These are phyloP conservation scores for Mionectes olivaceus DNA, from an alignment of 2,797 vertebrate species.

Conservation along the genomic window DNA sequence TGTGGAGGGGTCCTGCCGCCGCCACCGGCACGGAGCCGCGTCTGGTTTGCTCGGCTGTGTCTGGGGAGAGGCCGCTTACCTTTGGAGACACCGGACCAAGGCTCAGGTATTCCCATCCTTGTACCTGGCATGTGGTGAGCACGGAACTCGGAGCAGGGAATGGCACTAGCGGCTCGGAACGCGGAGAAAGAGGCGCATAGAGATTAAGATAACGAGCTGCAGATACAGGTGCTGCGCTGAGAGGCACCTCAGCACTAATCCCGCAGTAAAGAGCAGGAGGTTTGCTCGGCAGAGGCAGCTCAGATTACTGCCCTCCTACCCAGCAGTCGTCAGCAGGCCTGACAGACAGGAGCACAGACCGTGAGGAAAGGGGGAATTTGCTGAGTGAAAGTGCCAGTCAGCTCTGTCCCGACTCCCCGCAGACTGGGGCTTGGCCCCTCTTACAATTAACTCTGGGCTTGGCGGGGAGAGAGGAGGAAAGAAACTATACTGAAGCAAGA, in stretches of 20 bases:
- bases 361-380: conserved; percentile 68
- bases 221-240: conserved; percentile 70
- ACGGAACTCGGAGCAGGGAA: neutral
- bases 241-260: conserved; percentile 54
- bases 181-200: neutral
- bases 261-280: conserved; percentile 16
- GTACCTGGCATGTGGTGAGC: neutral
- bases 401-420: neutral
- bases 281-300: conserved; percentile 71
- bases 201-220: neutral
- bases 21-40: neutral
- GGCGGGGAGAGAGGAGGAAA: neutral
- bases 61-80: conserved; percentile 65
- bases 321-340: conserved; percentile 76
- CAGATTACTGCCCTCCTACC: conserved; percentile 79
- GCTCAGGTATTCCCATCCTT: neutral
- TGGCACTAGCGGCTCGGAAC: neutral
- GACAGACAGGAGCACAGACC: conserved; percentile 70
- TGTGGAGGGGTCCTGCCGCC: neutral
- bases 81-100: neutral
- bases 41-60: neutral
- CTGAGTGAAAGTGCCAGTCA: conserved; percentile 24
- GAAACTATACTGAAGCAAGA: neutral
- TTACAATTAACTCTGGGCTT: neutral
- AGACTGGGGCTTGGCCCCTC: neutral